Percentiles rank a stretch among this genome's conserved stretches.
Evolutionary conservation across 2,113 vertebrate genomes (phyloP).

Genomic region (Phaetusa simplex): DNA sequence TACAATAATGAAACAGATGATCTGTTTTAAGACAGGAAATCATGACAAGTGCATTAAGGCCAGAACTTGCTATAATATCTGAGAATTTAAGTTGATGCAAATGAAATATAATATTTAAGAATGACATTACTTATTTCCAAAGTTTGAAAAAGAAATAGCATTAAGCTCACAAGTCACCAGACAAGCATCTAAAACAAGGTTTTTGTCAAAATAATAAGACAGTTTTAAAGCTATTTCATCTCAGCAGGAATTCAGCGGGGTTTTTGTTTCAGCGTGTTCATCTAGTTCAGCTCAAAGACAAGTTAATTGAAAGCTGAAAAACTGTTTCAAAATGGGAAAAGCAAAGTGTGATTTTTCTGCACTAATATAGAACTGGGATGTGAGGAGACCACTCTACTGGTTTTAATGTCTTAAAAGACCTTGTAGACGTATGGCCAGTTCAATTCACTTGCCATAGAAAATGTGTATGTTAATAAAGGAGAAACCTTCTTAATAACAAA

Average conservation of each 20-base stretch:
- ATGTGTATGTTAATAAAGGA: neutral
- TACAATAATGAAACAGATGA: neutral
- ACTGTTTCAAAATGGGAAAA: neutral
- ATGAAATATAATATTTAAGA: neutral
- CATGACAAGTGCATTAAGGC: neutral
- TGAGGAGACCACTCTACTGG: neutral
- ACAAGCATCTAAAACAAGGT: neutral
- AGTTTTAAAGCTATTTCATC: constrained; percentile 19
- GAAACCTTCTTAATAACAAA: neutral
- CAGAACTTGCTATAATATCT: neutral
- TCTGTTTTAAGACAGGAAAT: neutral
- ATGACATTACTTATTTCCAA: neutral
- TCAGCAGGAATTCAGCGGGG: neutral
- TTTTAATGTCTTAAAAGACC: neutral
- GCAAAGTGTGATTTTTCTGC: neutral
- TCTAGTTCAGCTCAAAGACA: neutral
- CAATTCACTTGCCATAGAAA: neutral
- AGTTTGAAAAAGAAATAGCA: neutral
- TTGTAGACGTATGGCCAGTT: neutral
- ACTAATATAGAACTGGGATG: neutral
- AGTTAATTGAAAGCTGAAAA: constrained; percentile 34
- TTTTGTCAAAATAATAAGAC: constrained; percentile 26
- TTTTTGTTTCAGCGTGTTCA: neutral
- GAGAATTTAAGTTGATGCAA: neutral
- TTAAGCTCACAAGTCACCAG: neutral